Evolutionary conservation across 2,888 invertebrate genomes (phyloP).

Genomic region (Nomada hirtipes): DNA sequence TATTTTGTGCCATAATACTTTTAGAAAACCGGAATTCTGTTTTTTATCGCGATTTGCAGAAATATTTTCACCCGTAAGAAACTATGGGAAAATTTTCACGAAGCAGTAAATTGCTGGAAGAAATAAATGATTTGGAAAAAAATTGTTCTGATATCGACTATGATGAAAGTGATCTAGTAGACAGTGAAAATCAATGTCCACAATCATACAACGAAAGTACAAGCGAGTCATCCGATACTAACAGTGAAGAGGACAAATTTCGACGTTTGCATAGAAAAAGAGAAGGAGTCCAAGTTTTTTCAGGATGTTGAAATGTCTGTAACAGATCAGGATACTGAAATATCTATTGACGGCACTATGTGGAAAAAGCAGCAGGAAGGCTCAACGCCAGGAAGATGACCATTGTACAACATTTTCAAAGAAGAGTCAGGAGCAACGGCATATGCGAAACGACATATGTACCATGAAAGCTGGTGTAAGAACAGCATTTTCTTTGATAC

Average conservation of each 20-base stretch:
- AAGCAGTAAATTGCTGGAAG: conserved; percentile 32
- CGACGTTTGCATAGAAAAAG: conserved; percentile 20
- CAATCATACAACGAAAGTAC: conserved; percentile 35
- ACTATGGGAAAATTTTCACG: neutral
- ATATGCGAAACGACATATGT: conserved; percentile 27
- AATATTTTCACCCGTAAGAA: too few relatives aligned
- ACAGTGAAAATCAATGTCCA: conserved; percentile 24
- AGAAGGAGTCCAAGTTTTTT: conserved; percentile 9
- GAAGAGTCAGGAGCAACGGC: conserved; percentile 36
- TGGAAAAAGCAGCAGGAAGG: conserved; percentile 26
- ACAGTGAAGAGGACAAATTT: conserved; percentile 37
- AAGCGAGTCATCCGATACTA: conserved; percentile 42
- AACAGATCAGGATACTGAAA: conserved; percentile 9
- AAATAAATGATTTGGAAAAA: conserved; percentile 41
- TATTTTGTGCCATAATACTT: too few relatives aligned
- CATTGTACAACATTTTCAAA: conserved; percentile 36
- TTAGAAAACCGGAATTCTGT: too few relatives aligned
- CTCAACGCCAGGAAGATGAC: conserved; percentile 21
- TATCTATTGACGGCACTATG: conserved; percentile 30
- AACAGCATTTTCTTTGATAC: conserved; percentile 32
- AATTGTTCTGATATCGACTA: conserved; percentile 35
- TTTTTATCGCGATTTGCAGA: too few relatives aligned
- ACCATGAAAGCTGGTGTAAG: conserved; percentile 27
- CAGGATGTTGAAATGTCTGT: conserved; percentile 7
- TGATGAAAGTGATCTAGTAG: conserved; percentile 39